phyloP scores from a whole-genome alignment of 2,888 invertebrate species.

The Conomelus anceps region DNA sequence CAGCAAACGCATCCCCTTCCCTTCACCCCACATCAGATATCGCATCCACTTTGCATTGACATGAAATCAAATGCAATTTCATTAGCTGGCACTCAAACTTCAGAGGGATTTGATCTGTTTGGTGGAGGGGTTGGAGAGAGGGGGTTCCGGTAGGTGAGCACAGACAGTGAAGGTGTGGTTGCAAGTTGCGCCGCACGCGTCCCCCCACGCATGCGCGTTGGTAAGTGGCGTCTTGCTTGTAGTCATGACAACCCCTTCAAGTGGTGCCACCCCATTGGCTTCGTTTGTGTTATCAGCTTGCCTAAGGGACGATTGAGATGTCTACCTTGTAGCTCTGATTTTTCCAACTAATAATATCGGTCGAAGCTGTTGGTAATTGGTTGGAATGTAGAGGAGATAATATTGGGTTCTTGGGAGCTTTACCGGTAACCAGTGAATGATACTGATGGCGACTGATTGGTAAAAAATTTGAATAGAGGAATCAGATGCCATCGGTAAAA shows the following conservation, averaged over 20 bases:
- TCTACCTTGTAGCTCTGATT: not conserved
- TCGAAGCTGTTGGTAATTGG: not conserved
- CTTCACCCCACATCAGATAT: not conserved
- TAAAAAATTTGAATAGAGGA: too few relatives aligned
- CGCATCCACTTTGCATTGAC: constrained; percentile 10
- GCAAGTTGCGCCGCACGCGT: not conserved
- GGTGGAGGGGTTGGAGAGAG: not conserved
- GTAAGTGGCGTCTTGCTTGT: not conserved
- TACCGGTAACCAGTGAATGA: too few relatives aligned
- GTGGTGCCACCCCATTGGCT: not conserved
- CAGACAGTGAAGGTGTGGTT: not conserved
- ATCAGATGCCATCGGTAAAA: too few relatives aligned
- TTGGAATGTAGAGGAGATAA: not conserved
- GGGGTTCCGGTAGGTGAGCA: not conserved
- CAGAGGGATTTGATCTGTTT: not conserved
- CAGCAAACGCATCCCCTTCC: not conserved
- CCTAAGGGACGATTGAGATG: not conserved
- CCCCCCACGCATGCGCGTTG: not conserved
- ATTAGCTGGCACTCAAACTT: constrained; percentile 2
- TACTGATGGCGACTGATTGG: too few relatives aligned
- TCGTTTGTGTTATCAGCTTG: not conserved
- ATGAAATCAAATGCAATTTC: constrained; percentile 20
- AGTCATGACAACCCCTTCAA: not conserved
- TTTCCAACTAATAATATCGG: not conserved
- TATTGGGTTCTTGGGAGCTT: too few relatives aligned